These are phyloP conservation scores for Brachymystax lenok DNA, from an alignment of 2,797 vertebrate genomes.

Conservation along the genomic window DNA sequence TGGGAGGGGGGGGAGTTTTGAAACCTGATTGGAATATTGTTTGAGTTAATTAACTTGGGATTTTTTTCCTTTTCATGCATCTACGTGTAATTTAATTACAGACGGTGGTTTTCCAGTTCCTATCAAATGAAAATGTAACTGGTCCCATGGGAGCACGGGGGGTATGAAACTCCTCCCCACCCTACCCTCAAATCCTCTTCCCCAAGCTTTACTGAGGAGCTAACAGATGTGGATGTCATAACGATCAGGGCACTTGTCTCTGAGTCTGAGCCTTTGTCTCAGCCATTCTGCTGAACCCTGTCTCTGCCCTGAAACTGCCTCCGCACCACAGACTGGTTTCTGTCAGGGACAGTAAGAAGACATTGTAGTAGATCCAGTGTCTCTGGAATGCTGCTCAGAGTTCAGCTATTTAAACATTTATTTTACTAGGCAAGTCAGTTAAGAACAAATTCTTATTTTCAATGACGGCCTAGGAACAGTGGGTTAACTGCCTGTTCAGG, in stretches of 20 bases:
- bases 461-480: no score
- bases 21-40: slow-evolving; percentile 76
- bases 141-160: slow-evolving; percentile 41
- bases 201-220: slow-evolving; percentile 41
- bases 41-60: slow-evolving; percentile 69
- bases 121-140: slow-evolving; percentile 69
- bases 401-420: no score
- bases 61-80: slow-evolving; percentile 55
- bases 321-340: background rate
- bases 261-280: slow-evolving; percentile 39
- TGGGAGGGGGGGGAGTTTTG: slow-evolving; percentile 29
- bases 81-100: slow-evolving; percentile 73
- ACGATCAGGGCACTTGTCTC: slow-evolving; percentile 31
- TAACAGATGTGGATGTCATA: slow-evolving; percentile 59
- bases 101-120: slow-evolving; percentile 70
- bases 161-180: slow-evolving; percentile 31
- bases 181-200: slow-evolving; percentile 18
- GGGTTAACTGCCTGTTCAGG: no score
- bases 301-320: slow-evolving; percentile 22
- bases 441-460: no score
- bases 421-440: no score
- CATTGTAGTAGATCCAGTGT: slow-evolving; percentile 7
- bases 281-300: slow-evolving; percentile 15
- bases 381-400: slow-evolving; percentile 5
- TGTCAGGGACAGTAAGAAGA: slow-evolving; percentile 16